Evolutionary conservation across 2,888 invertebrate genomes (phyloP).

Genomic region (Fragum sueziense): DNA sequence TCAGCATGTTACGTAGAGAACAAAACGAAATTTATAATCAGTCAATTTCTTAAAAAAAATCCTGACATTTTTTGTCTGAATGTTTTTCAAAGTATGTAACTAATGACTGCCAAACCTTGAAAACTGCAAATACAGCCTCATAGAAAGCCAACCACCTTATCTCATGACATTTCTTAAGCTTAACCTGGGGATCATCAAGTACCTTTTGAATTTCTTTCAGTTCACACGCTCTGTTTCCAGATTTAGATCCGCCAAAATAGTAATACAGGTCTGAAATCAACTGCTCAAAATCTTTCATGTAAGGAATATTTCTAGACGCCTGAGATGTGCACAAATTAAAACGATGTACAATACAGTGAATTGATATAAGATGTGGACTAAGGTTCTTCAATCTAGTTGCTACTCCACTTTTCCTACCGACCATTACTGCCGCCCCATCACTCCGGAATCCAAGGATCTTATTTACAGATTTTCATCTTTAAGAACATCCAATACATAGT

Average conservation of each 20-base stretch:
- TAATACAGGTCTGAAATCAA: constrained; percentile 18
- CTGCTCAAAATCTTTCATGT: constrained; percentile 25
- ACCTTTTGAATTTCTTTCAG: constrained; percentile 33
- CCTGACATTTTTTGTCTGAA: constrained; percentile 7
- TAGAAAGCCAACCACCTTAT: constrained; percentile 34
- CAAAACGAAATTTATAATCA: constrained; percentile 20
- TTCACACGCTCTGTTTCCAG: constrained; percentile 17
- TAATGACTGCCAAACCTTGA: constrained; percentile 15
- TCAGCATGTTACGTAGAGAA: constrained; percentile 19
- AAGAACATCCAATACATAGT: constrained; percentile 2
- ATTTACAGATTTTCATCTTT: constrained; percentile 1
- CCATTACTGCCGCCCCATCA: constrained; percentile 32
- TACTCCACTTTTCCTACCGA: constrained; percentile 21
- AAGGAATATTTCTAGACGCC: constrained; percentile 28
- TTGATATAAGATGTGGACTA: constrained; percentile 20
- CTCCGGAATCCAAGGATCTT: constrained; percentile 26
- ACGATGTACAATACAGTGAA: constrained; percentile 38
- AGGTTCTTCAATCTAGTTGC: constrained; percentile 14
- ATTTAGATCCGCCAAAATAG: constrained; percentile 20
- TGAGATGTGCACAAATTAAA: constrained; percentile 25
- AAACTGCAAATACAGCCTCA: constrained; percentile 27
- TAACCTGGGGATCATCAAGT: constrained; percentile 18
- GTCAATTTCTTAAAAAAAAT: constrained; percentile 1
- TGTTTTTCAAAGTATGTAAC: constrained; percentile 17
- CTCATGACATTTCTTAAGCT: constrained; percentile 25